These are phyloP conservation scores for Ooceraea biroi DNA, from an alignment of 1,140 invertebrate species.

Conservation along the genomic window DNA sequence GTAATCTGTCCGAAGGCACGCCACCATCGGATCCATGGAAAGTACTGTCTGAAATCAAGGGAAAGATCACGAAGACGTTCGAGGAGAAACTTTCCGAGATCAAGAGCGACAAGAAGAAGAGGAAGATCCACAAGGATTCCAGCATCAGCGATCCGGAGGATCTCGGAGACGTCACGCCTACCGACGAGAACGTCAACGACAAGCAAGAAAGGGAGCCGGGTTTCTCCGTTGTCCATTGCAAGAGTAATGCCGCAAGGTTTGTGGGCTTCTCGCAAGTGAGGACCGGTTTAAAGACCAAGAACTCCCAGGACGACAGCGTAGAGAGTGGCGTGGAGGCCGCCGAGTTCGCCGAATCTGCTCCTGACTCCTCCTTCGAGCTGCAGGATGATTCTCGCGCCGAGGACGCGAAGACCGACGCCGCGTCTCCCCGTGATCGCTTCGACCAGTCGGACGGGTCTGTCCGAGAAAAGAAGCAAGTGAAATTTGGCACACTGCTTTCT, in stretches of 20 bases:
- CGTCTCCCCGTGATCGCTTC: not conserved
- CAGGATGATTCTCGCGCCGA: not conserved
- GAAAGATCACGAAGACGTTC: slow-evolving; percentile 89
- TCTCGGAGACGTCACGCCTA: slow-evolving; percentile 80
- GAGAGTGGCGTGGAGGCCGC: slow-evolving; percentile 87
- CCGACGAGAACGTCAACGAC: slow-evolving; percentile 77
- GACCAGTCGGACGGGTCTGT: not conserved
- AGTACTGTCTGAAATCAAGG: slow-evolving; percentile 87
- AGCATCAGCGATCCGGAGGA: slow-evolving; percentile 89
- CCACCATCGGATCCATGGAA: slow-evolving; percentile 87
- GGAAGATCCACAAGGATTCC: slow-evolving; percentile 85
- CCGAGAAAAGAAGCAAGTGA: not conserved
- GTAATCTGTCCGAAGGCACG: slow-evolving; percentile 82
- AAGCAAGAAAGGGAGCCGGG: slow-evolving; percentile 74
- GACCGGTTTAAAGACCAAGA: slow-evolving; percentile 83
- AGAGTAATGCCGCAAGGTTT: slow-evolving; percentile 77
- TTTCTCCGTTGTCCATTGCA: not conserved
- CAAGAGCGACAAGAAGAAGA: slow-evolving; percentile 84
- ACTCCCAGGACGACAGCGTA: slow-evolving; percentile 84
- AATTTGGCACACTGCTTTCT: not conserved
- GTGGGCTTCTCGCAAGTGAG: slow-evolving; percentile 81
- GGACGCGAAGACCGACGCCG: not conserved
- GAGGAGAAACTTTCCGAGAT: slow-evolving; percentile 88
- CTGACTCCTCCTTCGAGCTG: not conserved
- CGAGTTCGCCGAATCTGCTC: slow-evolving; percentile 83